Base-by-base conservation (phyloP, 2,888 invertebrate species). In the Clepsis dumicolana region DNA sequence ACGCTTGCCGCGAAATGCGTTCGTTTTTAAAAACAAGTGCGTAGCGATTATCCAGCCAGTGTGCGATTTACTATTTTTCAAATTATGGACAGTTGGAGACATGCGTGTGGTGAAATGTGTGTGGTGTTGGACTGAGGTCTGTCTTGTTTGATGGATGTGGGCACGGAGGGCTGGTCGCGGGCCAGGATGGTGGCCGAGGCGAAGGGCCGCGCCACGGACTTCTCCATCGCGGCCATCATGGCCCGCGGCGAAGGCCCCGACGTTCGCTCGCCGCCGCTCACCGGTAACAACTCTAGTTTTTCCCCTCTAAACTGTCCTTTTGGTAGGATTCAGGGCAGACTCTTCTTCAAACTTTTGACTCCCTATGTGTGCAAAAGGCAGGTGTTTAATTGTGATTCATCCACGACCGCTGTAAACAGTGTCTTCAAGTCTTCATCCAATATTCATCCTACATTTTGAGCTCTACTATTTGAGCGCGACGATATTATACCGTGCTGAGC, bases 191-290 rank as follows among this genome's bases (percentile, higher is more conserved):
- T 93, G 86, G 90, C 92, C 76, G 91, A 90, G 75, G 80, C 90
- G 76, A 91, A 90, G 88, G 90, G 90, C 74, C 84, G 87, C 90
- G 98, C 98, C 85, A 98, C 98, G 83, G 98, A 98, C 94, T 98
- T 98, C 94, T 98, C 98, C 87, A 98, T 98, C 86, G 98, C 98
- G 79, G 98, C 98, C 83, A 98, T 98, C 89, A 98, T 98, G 97
- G 97, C 98, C 77, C 94, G 95, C 79, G 88, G 84, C 71, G 89
- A 91, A 79, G 91, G 90, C 81, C 91, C 93, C 81, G 87, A 78
- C 87, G 89, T 90, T 72, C 87, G 87, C 72, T 88, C 90, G 74
- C 91, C 92, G 83, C 87, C 89, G 71, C 90, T 79, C 76, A 87
- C 87, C 76, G 90, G 91, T 92, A 87, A 75, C 80, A 14, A 53